phyloP scores from a whole-genome alignment of 2,888 invertebrate species.

The Onthophagus sagittarius region DNA sequence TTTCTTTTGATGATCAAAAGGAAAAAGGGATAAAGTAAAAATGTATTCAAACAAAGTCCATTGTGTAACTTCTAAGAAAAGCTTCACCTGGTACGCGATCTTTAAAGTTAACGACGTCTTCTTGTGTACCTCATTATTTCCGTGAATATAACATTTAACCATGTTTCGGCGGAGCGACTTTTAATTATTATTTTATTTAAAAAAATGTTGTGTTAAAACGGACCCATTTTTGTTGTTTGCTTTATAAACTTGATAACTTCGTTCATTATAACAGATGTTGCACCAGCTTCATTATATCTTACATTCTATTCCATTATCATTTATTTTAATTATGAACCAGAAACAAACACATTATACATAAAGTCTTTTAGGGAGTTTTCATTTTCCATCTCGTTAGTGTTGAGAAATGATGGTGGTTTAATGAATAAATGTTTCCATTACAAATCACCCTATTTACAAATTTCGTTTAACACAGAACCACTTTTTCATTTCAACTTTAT shows the following conservation, averaged over 20 bases:
- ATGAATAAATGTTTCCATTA: background rate
- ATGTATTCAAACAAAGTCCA: no score
- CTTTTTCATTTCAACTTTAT: no score
- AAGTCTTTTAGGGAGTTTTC: background rate
- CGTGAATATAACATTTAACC: no score
- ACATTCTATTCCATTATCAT: background rate
- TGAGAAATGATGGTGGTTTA: background rate
- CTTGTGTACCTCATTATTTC: no score
- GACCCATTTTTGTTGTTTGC: background rate
- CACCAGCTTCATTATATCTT: background rate
- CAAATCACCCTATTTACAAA: background rate
- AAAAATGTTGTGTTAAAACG: no score
- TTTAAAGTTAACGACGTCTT: no score
- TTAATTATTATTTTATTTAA: no score
- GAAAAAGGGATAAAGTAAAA: no score
- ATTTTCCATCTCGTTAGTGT: background rate
- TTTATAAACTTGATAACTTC: background rate
- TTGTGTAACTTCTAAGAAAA: no score
- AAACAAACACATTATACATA: background rate
- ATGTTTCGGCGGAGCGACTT: no score
- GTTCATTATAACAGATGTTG: background rate
- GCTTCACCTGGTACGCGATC: no score
- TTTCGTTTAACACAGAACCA: background rate
- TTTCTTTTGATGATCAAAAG: no score
- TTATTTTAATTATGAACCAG: background rate